These are phyloP conservation scores for Equus quagga DNA, from an alignment of 2,113 vertebrate genomes.

Conservation along the genomic window DNA sequence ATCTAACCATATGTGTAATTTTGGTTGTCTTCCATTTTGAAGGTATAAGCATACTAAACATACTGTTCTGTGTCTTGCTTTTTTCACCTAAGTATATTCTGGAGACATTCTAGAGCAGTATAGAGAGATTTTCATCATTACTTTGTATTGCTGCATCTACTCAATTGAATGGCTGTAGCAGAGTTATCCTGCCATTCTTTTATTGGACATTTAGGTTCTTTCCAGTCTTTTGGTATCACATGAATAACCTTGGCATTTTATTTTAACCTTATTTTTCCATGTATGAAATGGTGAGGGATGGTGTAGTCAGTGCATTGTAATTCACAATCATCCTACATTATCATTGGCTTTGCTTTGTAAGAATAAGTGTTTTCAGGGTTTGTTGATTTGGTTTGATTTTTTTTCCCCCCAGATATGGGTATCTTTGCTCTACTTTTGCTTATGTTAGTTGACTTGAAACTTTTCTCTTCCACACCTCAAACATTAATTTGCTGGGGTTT, in stretches of 20 bases:
- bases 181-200: not conserved
- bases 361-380: not conserved
- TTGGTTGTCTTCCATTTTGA: not conserved
- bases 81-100: not conserved
- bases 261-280: not conserved
- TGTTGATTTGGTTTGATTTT: not conserved
- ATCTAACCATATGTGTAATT: not conserved
- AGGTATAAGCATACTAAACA: not conserved
- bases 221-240: not conserved
- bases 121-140: not conserved
- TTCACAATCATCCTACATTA: not conserved
- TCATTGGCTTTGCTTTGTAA: not conserved
- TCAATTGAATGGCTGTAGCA: not conserved
- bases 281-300: not conserved
- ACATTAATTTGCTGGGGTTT: not conserved
- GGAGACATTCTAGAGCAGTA: not conserved
- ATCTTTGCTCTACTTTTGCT: not conserved
- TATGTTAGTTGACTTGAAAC: not conserved
- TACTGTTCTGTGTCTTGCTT: not conserved
- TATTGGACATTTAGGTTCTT: not conserved
- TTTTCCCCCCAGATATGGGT: not conserved
- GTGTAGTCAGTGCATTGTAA: not conserved
- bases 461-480: not conserved
- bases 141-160: not conserved
- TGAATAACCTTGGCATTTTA: not conserved